Evolutionary conservation across 2,797 vertebrate species (phyloP), one percentile per base, ranked within the genome.

Genomic region (Gadopsis marmoratus): DNA sequence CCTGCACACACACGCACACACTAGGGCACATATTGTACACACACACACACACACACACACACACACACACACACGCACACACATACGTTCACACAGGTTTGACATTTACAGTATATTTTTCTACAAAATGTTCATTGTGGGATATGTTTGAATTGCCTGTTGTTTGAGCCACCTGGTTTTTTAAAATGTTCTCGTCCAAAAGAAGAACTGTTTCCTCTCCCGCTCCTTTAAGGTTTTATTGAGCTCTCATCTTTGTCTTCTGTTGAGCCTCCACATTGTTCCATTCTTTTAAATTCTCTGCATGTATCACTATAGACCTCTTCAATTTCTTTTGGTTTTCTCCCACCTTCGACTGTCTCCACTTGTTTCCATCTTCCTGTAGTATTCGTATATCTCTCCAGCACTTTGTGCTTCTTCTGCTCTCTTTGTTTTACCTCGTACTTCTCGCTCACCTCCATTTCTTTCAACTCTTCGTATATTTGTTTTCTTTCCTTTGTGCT

Each of bases 341-440:
- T 89, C 77, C 79, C 88, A 84, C 84, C 74, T 51, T 84, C 65
- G 14, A 78, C 68, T 53, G 54, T 87, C 79, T 86, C 79, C 81
- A 81, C 82, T 79, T 83, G 84, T 89, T 90, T 89, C 88, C 85
- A 87, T 87, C 86, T 89, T 88, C 86, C 84, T 90, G 77, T 81
- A 79, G 84, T 90, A 85, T 89, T 88, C 71, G 79, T 83, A 76
- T 86, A 72, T 86, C 71, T 78, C 84, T 85, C 67, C 74, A 78
- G 53, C 63, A 41, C 56, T 31, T 72, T 72, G 23, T 67, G 62
- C 51, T 66, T 73, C 73, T 71, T 66, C 69, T 47, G 73, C 29
- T 77, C n/a, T 82, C 74, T 81, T 65, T 76, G 50, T 79, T 71
- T 85, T 16, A 74, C 29, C 33, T 31, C 58, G 60, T 75, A 41